Percentiles rank a stretch among this genome's conserved stretches.
These are phyloP conservation scores for Lagorchestes hirsutus DNA, from an alignment of 2,797 vertebrate species.

Conservation along the genomic window DNA sequence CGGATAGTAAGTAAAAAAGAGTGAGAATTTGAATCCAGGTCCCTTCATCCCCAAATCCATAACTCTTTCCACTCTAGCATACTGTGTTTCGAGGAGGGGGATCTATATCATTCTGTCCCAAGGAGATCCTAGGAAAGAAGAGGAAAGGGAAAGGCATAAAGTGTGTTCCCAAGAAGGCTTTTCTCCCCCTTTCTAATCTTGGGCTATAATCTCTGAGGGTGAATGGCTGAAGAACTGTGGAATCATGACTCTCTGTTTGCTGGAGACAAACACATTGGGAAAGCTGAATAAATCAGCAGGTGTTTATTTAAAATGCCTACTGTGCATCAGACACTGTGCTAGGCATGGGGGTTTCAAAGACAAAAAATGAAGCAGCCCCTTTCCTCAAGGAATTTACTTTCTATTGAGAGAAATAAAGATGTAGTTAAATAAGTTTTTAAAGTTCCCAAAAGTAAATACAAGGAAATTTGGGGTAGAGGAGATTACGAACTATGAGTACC, in stretches of 20 bases:
- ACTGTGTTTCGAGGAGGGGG: not conserved
- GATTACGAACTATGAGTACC: not conserved
- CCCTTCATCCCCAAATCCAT: not conserved
- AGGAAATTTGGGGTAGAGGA: not conserved
- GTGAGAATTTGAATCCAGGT: not conserved
- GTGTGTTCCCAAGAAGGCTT: not conserved
- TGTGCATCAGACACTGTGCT: not conserved
- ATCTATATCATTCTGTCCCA: not conserved
- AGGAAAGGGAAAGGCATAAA: not conserved
- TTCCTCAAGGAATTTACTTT: not conserved
- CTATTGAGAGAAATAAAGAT: not conserved
- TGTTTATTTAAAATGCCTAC: not conserved
- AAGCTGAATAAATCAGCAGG: not conserved
- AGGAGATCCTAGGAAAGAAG: not conserved
- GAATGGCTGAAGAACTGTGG: not conserved
- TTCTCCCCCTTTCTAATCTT: not conserved
- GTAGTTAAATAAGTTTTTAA: not conserved
- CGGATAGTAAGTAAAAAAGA: not conserved
- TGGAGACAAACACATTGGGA: not conserved
- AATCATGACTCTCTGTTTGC: not conserved
- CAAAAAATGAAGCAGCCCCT: not conserved
- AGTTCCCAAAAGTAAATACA: not conserved
- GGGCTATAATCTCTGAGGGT: not conserved
- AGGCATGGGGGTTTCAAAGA: not conserved
- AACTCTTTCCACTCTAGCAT: not conserved